Conservation (phyloP, 2,888 invertebrate species). For the Sclerodermus sp. region DNA sequence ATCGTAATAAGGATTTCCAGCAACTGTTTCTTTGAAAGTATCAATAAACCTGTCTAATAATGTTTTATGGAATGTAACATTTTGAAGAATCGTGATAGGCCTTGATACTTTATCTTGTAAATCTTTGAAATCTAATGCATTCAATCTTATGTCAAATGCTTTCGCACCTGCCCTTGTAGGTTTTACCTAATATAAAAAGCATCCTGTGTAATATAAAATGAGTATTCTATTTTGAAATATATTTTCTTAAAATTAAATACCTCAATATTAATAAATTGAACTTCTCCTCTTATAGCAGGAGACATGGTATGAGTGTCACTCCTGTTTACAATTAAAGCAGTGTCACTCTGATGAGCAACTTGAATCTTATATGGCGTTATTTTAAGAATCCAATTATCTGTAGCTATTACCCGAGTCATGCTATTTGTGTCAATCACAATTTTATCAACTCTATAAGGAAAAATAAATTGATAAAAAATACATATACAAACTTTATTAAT, state of each 20-base stretch:
- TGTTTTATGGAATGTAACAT: conserved; percentile 75
- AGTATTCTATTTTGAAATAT: conserved; percentile 18
- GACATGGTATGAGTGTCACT: conserved; percentile 74
- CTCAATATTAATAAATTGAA: conserved; percentile 82
- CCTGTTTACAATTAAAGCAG: conserved; percentile 73
- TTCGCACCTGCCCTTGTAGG: conserved; percentile 64
- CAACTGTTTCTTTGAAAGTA: conserved; percentile 77
- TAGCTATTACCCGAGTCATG: conserved; percentile 72
- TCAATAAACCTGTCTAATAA: conserved; percentile 82
- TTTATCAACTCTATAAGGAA: conserved; percentile 67
- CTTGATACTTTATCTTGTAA: conserved; percentile 72
- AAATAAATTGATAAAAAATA: too few species aligned
- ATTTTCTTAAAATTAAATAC: background rate
- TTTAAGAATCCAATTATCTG: conserved; percentile 87
- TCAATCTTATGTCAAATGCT: conserved; percentile 72
- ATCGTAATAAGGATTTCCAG: conserved; percentile 68
- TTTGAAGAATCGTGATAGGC: conserved; percentile 69
- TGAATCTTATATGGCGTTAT: conserved; percentile 73
- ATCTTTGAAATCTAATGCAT: conserved; percentile 77
- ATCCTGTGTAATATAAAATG: conserved; percentile 20
- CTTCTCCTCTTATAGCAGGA: conserved; percentile 68
- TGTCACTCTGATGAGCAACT: conserved; percentile 78
- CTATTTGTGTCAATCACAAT: conserved; percentile 70
- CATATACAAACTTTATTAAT: background rate
- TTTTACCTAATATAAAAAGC: conserved; percentile 59